phyloP scores from a whole-genome alignment of 2,888 invertebrate genomes.

The Diogma glabrata region DNA sequence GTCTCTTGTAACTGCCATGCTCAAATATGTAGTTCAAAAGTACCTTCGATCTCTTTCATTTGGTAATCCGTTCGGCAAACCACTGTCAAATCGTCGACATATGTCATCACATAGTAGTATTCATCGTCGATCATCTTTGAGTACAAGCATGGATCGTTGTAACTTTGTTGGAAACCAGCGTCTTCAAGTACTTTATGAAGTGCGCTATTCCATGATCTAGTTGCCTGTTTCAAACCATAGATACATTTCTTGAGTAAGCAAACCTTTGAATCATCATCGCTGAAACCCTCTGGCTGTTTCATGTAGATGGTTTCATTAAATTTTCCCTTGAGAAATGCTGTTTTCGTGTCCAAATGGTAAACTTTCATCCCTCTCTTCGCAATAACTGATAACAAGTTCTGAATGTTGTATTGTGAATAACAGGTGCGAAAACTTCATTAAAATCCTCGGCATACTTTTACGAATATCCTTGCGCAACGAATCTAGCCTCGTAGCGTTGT shows the following conservation, averaged over 20 bases:
- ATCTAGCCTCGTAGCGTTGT: slow-evolving; percentile 12
- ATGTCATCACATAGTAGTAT: neutral
- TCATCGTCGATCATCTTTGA: too few relatives aligned
- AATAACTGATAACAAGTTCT: slow-evolving; percentile 16
- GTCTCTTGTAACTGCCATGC: too few relatives aligned
- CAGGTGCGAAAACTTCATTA: slow-evolving; percentile 20
- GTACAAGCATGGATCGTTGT: neutral
- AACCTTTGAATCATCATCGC: slow-evolving; percentile 7
- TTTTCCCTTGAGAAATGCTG: too few relatives aligned
- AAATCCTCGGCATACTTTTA: slow-evolving; percentile 19
- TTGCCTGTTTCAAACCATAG: slow-evolving; percentile 20
- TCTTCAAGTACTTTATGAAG: slow-evolving; percentile 14
- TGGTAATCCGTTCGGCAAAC: too few relatives aligned
- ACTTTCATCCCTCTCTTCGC: slow-evolving; percentile 13
- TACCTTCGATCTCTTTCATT: too few relatives aligned
- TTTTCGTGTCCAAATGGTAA: slow-evolving; percentile 19
- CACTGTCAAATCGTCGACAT: too few relatives aligned
- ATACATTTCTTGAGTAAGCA: slow-evolving; percentile 12
- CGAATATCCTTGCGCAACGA: slow-evolving; percentile 17
- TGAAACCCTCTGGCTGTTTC: slow-evolving; percentile 16
- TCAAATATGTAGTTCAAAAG: too few relatives aligned
- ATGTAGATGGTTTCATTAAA: too few relatives aligned
- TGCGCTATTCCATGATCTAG: slow-evolving; percentile 17
- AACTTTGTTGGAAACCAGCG: too few relatives aligned
- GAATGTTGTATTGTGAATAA: slow-evolving; percentile 15